Evolutionary conservation across 2,888 invertebrate genomes (phyloP).

Genomic region (Sminthurides aquaticus): DNA sequence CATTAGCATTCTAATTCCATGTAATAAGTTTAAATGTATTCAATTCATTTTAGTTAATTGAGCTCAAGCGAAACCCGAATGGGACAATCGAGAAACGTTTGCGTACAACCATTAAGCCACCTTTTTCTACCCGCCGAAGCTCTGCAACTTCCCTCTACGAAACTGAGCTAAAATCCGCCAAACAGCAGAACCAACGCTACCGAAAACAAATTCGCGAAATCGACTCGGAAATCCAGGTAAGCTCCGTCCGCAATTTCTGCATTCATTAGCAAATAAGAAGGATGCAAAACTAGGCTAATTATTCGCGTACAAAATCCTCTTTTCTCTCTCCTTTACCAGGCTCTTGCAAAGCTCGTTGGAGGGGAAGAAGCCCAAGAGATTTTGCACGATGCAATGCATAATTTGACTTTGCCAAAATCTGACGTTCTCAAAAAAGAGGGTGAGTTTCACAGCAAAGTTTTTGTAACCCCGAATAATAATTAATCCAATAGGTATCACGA

Average conservation of each 20-base stretch:
- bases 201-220: constrained; percentile 73
- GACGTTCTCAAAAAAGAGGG: constrained; percentile 42
- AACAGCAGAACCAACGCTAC: constrained; percentile 74
- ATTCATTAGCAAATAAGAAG: background rate
- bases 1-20: no score
- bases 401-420: constrained; percentile 38
- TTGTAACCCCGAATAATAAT: no score
- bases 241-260: background rate
- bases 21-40: constrained; percentile 36
- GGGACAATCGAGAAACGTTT: constrained; percentile 76
- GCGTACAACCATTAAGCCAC: constrained; percentile 74
- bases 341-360: constrained; percentile 39
- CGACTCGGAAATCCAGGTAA: constrained; percentile 70
- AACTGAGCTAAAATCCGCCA: constrained; percentile 71
- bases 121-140: constrained; percentile 55
- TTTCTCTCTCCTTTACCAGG: constrained; percentile 20
- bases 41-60: constrained; percentile 71
- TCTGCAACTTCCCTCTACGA: constrained; percentile 77
- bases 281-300: no score
- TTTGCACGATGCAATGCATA: constrained; percentile 38
- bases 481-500: no score
- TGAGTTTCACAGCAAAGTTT: constrained; percentile 13
- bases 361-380: constrained; percentile 41
- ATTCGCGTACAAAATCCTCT: no score
- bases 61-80: constrained; percentile 70